These are phyloP conservation scores for Nymphalis c-album DNA, from an alignment of 2,888 invertebrate species.

Conservation along the genomic window DNA sequence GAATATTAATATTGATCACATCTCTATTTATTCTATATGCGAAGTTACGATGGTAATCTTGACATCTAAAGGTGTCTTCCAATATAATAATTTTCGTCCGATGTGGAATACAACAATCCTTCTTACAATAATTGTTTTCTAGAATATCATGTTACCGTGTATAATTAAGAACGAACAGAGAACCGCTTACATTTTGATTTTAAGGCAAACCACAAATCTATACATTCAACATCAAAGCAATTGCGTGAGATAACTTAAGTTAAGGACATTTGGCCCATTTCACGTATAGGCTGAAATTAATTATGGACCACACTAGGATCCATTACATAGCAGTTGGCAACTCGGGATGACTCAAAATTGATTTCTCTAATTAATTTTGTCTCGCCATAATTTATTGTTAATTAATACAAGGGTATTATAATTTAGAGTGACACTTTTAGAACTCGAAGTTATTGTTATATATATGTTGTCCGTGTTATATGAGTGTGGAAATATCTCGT, in stretches of 20 bases:
- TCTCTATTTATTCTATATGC: too few relatives aligned
- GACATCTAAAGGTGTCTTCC: too few relatives aligned
- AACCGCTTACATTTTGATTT: neutral
- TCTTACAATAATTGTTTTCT: too few relatives aligned
- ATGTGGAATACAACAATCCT: too few relatives aligned
- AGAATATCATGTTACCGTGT: too few relatives aligned
- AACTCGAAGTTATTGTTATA: neutral
- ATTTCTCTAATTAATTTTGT: conserved; percentile 37
- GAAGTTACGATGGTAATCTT: too few relatives aligned
- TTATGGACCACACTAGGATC: conserved; percentile 31
- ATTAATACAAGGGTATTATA: conserved; percentile 17
- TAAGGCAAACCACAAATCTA: conserved; percentile 30
- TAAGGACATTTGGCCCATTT: conserved; percentile 37
- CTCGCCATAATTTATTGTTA: conserved; percentile 33
- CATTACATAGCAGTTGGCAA: conserved; percentile 16
- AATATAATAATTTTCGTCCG: too few relatives aligned
- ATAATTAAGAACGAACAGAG: too few relatives aligned
- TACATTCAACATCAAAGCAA: conserved; percentile 36
- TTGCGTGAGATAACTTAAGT: conserved; percentile 39
- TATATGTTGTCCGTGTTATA: neutral
- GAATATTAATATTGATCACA: too few relatives aligned
- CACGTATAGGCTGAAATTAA: conserved; percentile 37
- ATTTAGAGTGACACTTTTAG: conserved; percentile 5
- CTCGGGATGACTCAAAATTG: conserved; percentile 27
- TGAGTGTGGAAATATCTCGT: neutral